Evolutionary conservation across 2,888 invertebrate genomes (phyloP), one percentile per base, ranked within the genome.

Genomic region (Corbicula japonica): DNA sequence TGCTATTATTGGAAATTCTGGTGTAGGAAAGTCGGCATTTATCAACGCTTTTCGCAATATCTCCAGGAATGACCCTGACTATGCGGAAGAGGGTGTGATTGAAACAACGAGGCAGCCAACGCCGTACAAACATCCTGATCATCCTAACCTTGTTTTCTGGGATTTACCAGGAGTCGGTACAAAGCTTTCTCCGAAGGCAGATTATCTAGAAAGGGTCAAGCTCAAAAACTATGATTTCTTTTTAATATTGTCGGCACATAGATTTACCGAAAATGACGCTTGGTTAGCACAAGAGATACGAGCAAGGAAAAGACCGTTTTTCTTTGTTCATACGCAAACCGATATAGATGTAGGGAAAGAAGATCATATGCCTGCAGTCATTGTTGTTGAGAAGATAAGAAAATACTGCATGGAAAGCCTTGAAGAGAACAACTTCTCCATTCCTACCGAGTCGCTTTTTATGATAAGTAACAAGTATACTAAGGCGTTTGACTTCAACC

Each of bases 91-190:
- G 3, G 73, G 46, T 54, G 73, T 70, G 8, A 54, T 60, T 4
- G 76, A 80, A 48, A 60, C 65, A 30, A 80, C 80, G 2, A 41
- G 10, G 21, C 2, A 10, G 1, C 52, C 58, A 6, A 63, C 48
- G 21, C 35, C 60, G 5, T 80, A 76, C 48, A 15, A 41, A 1
- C 73, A 69, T 50, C 71, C 70, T 5, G 10, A 52, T 0, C 8
- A 50, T 26, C 15, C 30, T 4, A 41, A 60, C 10, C 38, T 80
- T 28, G 38, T 56, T 5, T 35, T 83, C 10, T 83, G 83, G 83
- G 83, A 79, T 62, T 30, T 76, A 6, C 83, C 83, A 12, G 83
- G 79, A 5, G 73, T 73, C 38, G 83, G 73, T 8, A 83, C 76
- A 26, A 23, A 44, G 5, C 34, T 26, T 21, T 76, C 62, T 48